These are phyloP conservation scores for Drosophila hydei DNA, from an alignment of 1,140 invertebrate species.

Conservation along the genomic window DNA sequence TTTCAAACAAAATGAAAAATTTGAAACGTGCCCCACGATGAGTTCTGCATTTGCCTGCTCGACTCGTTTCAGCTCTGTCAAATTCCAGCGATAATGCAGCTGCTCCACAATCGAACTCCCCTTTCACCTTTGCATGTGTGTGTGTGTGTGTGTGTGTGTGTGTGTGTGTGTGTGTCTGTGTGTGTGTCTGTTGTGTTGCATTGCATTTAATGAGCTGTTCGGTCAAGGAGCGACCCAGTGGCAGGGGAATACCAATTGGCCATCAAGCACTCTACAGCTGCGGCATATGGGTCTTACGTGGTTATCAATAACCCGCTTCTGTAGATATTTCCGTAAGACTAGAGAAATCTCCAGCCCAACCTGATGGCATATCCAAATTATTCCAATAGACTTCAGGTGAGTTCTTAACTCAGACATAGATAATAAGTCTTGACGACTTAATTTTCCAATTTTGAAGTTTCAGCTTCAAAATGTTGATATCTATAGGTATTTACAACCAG, in stretches of 20 bases:
- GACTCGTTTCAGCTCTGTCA: constrained; percentile 25
- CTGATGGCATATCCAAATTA: too few species aligned
- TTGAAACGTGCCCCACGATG: constrained; percentile 49
- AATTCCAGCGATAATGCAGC: constrained; percentile 25
- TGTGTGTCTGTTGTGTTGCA: constrained; percentile 34
- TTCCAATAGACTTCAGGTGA: too few species aligned
- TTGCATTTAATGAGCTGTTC: constrained; percentile 42
- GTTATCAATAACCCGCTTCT: too few species aligned
- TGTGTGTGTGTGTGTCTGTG: constrained; percentile 1
- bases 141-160: constrained; percentile 7
- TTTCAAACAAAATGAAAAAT: constrained; percentile 24
- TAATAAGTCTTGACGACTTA: too few species aligned
- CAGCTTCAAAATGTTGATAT: too few species aligned
- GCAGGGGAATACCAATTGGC: background rate
- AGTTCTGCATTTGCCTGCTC: constrained; percentile 13
- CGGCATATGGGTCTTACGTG: background rate
- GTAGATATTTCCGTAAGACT: too few species aligned
- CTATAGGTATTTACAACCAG: too few species aligned
- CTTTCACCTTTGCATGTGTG: constrained; percentile 1
- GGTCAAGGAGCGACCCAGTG: background rate
- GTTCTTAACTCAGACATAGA: too few species aligned
- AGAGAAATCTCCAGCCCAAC: too few species aligned
- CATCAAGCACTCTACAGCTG: background rate
- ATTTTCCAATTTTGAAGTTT: too few species aligned
- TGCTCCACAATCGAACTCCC: background rate